phyloP scores from a whole-genome alignment of 2,113 vertebrate species.

The Peromyscus californicus region DNA sequence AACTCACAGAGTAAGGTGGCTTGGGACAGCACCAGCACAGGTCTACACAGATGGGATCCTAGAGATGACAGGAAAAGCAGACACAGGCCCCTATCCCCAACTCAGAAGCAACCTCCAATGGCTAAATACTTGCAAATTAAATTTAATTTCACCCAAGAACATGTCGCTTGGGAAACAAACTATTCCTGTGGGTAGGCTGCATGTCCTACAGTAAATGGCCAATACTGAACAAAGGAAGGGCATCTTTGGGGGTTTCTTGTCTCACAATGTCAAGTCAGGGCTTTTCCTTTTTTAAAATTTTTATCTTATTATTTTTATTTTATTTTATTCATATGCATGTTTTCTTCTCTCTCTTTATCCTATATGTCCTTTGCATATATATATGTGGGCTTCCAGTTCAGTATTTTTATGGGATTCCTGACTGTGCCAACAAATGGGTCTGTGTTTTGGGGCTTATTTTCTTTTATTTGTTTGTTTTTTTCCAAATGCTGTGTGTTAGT shows the following conservation, averaged over 20 bases:
- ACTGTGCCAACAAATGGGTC: background rate
- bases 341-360: background rate
- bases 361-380: too few species aligned
- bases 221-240: background rate
- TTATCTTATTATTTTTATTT: background rate
- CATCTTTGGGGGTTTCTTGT: background rate
- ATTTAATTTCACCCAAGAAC: background rate
- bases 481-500: background rate
- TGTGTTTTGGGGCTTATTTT: background rate
- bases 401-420: background rate
- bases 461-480: background rate
- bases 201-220: background rate
- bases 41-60: background rate
- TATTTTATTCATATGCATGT: background rate
- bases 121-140: background rate
- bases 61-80: background rate
- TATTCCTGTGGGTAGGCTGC: background rate
- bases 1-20: background rate
- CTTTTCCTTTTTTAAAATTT: background rate
- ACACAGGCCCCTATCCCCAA: background rate
- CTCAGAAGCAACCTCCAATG: background rate
- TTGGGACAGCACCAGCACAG: background rate
- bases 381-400: background rate
- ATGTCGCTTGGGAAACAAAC: background rate
- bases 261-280: accelerated